Conservation (phyloP, 1,140 invertebrate species). For the Physella acuta region DNA sequence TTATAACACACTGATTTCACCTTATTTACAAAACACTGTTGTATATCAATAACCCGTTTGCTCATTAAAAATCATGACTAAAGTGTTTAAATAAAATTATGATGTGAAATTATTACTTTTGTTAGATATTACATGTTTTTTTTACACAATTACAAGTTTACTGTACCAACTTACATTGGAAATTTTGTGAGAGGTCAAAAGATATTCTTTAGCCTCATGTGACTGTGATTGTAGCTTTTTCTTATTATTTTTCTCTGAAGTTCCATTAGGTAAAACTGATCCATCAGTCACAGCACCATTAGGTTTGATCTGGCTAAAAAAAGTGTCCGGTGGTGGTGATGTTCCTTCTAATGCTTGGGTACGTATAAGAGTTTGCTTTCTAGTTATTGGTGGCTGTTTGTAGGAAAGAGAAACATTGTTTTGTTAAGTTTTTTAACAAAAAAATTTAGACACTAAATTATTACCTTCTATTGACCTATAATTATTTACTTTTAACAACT, state of each 20-base stretch:
- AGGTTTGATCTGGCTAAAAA: slow-evolving; percentile 1
- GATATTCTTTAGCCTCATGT: slow-evolving; percentile 15
- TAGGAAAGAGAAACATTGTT: not conserved
- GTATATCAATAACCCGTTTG: too few relatives aligned
- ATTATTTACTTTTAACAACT: too few relatives aligned
- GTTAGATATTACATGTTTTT: not conserved
- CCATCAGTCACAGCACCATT: not conserved
- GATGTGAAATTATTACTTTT: too few relatives aligned
- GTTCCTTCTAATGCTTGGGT: slow-evolving; percentile 20
- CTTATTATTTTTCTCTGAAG: not conserved
- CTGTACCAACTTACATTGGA: slow-evolving; percentile 9
- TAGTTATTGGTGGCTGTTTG: slow-evolving; percentile 16
- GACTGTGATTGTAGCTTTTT: not conserved
- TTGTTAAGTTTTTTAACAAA: too few relatives aligned
- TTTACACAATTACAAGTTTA: not conserved
- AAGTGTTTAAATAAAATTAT: too few relatives aligned
- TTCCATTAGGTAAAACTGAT: not conserved
- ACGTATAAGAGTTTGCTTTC: slow-evolving; percentile 21
- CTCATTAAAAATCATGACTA: too few relatives aligned
- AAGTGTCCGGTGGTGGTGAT: slow-evolving; percentile 22
- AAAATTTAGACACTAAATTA: too few relatives aligned
- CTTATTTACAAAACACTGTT: too few relatives aligned
- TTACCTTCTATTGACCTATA: too few relatives aligned
- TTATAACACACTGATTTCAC: too few relatives aligned
- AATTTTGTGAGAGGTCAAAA: slow-evolving; percentile 9